Evolutionary conservation across 2,113 vertebrate species (phyloP).

Genomic region (Tachycineta bicolor): DNA sequence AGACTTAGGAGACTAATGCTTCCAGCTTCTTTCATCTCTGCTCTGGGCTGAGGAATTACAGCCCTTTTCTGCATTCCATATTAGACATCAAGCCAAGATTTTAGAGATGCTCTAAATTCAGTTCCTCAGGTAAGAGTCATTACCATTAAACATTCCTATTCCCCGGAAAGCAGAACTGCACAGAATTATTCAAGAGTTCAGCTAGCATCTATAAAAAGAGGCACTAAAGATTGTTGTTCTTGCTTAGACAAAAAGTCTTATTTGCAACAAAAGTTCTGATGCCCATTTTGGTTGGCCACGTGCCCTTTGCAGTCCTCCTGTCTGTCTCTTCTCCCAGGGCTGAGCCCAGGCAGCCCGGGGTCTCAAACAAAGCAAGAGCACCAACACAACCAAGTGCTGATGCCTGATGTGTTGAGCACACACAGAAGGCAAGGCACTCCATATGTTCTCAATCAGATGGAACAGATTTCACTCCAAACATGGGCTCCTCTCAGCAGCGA

Average conservation of each 20-base stretch:
- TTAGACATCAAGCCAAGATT: neutral
- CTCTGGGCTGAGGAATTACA: neutral
- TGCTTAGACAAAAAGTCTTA: neutral
- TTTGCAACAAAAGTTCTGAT: neutral
- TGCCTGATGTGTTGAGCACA: neutral
- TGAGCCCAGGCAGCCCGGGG: neutral
- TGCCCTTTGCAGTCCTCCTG: neutral
- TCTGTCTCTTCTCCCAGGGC: neutral
- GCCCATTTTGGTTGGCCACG: neutral
- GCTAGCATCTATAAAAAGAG: neutral
- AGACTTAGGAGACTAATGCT: neutral
- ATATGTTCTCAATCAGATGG: neutral
- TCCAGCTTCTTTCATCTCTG: neutral
- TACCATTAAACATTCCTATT: neutral
- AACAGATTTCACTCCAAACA: neutral
- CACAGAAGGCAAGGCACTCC: neutral
- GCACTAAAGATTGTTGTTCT: neutral
- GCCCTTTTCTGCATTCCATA: neutral
- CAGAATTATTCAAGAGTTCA: slow-evolving; percentile 13
- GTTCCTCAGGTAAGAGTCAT: neutral
- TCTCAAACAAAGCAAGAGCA: neutral
- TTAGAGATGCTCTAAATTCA: slow-evolving; percentile 4
- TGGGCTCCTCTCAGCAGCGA: neutral
- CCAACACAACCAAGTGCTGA: neutral
- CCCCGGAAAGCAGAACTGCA: neutral